These are phyloP conservation scores for Rhaphigaster nebulosa DNA, from an alignment of 2,888 invertebrate species.

Conservation along the genomic window DNA sequence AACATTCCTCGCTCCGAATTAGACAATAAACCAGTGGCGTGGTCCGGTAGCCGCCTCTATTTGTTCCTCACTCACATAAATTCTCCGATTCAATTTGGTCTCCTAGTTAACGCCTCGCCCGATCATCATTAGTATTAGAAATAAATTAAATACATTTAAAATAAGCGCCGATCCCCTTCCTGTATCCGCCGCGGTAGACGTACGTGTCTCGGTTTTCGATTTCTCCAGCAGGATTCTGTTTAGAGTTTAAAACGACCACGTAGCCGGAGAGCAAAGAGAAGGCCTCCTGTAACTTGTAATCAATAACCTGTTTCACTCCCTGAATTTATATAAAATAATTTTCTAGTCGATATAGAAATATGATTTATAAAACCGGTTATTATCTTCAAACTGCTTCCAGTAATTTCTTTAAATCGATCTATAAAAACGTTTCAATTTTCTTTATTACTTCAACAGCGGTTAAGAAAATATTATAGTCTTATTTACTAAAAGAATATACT, in stretches of 20 bases:
- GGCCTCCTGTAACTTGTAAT: neutral
- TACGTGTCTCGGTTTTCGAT: conserved; percentile 35
- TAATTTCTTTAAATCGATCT: conserved; percentile 1
- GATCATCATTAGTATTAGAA: conserved; percentile 20
- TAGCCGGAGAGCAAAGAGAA: neutral
- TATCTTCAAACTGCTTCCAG: conserved; percentile 23
- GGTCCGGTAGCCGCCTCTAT: conserved; percentile 42
- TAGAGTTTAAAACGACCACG: conserved; percentile 29
- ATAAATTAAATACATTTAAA: conserved; percentile 23
- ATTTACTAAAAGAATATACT: neutral
- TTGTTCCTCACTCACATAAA: conserved; percentile 31
- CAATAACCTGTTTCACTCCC: conserved; percentile 46
- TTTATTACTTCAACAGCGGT: neutral
- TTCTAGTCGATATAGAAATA: conserved; percentile 43
- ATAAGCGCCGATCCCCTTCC: neutral
- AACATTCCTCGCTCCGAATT: conserved; percentile 49
- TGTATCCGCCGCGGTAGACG: neutral
- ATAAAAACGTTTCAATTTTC: neutral
- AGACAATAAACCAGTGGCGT: conserved; percentile 50
- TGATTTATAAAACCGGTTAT: conserved; percentile 43
- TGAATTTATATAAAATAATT: conserved; percentile 42
- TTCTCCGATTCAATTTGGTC: conserved; percentile 46
- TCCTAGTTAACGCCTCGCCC: conserved; percentile 8
- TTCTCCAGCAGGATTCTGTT: neutral
- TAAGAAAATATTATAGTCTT: neutral